Evolutionary conservation across 2,113 vertebrate genomes (phyloP).

Genomic region (Psittacara wagleri): DNA sequence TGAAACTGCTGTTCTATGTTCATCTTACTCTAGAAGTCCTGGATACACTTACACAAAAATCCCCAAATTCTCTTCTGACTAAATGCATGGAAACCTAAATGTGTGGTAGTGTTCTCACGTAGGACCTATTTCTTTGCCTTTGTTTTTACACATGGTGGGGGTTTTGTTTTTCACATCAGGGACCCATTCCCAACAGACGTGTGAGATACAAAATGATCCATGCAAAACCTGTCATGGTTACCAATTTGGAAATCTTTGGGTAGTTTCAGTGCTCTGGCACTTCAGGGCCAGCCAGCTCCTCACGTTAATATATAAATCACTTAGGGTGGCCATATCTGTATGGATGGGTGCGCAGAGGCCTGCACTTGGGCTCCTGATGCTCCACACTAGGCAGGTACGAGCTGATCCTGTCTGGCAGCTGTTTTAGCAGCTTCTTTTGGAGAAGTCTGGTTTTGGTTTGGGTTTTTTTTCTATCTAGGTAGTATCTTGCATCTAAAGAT

Average conservation of each 20-base stretch:
- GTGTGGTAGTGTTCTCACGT: neutral
- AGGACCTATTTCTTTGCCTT: neutral
- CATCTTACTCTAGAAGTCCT: neutral
- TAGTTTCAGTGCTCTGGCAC: neutral
- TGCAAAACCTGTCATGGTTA: neutral
- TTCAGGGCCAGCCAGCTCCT: neutral
- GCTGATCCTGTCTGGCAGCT: constrained; percentile 4
- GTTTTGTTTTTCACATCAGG: neutral
- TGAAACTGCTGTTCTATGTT: neutral
- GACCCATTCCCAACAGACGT: neutral
- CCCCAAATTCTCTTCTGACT: neutral
- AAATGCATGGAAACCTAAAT: neutral
- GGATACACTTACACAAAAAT: neutral
- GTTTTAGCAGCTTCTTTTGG: neutral
- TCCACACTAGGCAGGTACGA: neutral
- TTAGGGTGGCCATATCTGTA: neutral
- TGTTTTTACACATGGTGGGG: neutral
- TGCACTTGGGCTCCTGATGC: neutral
- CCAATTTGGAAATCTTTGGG: neutral
- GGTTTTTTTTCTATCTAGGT: neutral
- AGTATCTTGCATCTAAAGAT: neutral
- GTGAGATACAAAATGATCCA: neutral
- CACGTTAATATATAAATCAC: neutral
- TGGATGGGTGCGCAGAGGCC: neutral
- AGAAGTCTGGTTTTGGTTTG: neutral